Base-by-base conservation (phyloP, 2,113 vertebrate species). In the Chaetura pelagica region DNA sequence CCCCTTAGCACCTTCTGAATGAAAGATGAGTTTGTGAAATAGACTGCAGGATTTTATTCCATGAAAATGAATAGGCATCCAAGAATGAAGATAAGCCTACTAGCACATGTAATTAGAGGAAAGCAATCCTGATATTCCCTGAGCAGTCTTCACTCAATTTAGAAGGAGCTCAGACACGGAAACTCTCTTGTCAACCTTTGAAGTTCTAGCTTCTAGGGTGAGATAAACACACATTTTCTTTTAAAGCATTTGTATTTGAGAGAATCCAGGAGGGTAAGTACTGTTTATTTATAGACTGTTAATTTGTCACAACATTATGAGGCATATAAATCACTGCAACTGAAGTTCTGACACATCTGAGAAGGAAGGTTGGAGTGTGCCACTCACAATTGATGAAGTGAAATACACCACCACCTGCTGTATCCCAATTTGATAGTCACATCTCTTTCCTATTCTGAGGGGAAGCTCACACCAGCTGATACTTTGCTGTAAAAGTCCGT, bases 261-360 rank as follows among this genome's bases (percentile, higher is more conserved):
- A 55, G 87, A 90, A 90, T 91, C 67, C 89, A 84, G 38, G 64
- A 88, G 87, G 75, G 67, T 93, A 91, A 96, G 74, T 83, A 46
- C 26, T 90, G 75, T 73, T 90, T 95, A 74, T 93, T 80, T 67
- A 32, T 9, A 32, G 78, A 68, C 63, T 3, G 14, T 10, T 54
- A 6, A 91, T 29, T 66, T 95, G 90, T 91, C 95, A 92, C 79
- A 92, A 83, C 92, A 59, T 63, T 85, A 20, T 34, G 82, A 95
- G 67, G 71, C 4, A 0, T 23, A 23, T 58, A 3, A 35, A 11
- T 79, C 38, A 26, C 59, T 80, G 72, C 72, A 55, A 0, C 46
- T 5, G 0, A 49, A 91, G 87, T 27, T 63, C 93, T 96, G 96
- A 83, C 84, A 61, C 73, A 62, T 72, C 77, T 78, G 69, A 93